Evolutionary conservation across 2,113 vertebrate genomes (phyloP), one percentile per base, ranked within the genome.

Genomic region (Malurus cyaneus): DNA sequence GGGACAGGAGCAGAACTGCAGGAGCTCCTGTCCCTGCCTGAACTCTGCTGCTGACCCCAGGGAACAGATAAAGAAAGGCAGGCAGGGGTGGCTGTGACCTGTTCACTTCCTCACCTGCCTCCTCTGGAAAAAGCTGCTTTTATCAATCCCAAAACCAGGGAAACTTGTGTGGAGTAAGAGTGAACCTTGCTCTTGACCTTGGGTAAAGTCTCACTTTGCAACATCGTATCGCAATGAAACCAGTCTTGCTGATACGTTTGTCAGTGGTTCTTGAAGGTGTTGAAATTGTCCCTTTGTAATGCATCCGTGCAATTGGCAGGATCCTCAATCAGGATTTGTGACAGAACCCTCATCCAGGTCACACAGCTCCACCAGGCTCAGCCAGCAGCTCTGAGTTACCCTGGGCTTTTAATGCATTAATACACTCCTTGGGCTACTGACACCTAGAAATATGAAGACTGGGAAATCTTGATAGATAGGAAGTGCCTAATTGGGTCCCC

Each of bases 321-420:
- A 60, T 76, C 70, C 65, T 41, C 3, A 41, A 3, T 1, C 7
- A 4, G 46, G 29, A 32, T 61, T 47, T 20, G 26, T 41, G 86
- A 10, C 18, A 50, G 70, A 53, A 44, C 49, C 73, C 72, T 70
- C 17, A 1, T 2, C 0, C 29, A 21, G 56, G 44, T 20, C 12
- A 1, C 31, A 11, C 24, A 73, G 54, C 67, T 71, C 52, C 12
- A 4, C 4, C 21, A 8, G 14, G 5, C 60, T 52, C 20, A 5
- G 46, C 34, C 1, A 13, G 42, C 66, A 64, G 59, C 82, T 39
- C 8, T 6, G 39, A 32, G 36, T 3, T 19, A 14, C 5, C 1
- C 0, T 2, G 20, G 41, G 2, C 1, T 15, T 54, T 8, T 14
- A 8, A n/a, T 5, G 6, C 5, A 9, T 24, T 23, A 29, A 77